These are phyloP conservation scores for Siderastrea siderea DNA, from an alignment of 92 coral and sea anemone species.

Conservation along the genomic window DNA sequence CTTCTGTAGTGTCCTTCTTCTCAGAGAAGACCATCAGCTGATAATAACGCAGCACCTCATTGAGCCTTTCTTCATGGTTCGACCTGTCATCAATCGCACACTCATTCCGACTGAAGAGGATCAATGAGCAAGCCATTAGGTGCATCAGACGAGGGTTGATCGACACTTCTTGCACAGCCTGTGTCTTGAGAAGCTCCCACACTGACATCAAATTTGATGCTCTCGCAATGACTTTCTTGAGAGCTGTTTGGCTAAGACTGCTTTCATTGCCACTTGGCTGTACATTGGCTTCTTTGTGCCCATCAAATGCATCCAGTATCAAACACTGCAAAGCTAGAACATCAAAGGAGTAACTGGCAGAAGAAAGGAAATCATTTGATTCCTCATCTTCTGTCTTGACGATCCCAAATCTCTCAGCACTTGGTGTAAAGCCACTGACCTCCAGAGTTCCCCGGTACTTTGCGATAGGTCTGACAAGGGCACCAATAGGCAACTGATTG, in stretches of 20 bases:
- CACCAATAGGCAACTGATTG: constrained; percentile 51
- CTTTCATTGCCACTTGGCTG: constrained; percentile 16
- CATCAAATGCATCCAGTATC: constrained; percentile 53
- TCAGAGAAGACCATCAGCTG: constrained; percentile 51
- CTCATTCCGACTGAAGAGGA: constrained; percentile 68
- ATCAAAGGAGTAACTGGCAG: constrained; percentile 63
- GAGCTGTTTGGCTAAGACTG: constrained; percentile 25
- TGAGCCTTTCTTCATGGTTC: constrained; percentile 42
- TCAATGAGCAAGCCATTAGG: constrained; percentile 67
- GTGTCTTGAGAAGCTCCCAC: constrained; percentile 57
- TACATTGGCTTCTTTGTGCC: constrained; percentile 1
- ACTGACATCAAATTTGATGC: constrained; percentile 62
- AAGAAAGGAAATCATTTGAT: constrained; percentile 9
- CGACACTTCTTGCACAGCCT: constrained; percentile 40
- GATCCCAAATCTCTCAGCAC: constrained; percentile 70
- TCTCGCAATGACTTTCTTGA: constrained; percentile 46
- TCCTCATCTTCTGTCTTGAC: constrained; percentile 42
- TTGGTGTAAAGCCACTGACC: constrained; percentile 59
- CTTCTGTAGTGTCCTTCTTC: constrained; percentile 39
- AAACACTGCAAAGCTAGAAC: constrained; percentile 57
- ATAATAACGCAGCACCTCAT: constrained; percentile 48
- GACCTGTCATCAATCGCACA: constrained; percentile 56
- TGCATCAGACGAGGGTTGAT: constrained; percentile 67
- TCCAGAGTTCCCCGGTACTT: constrained; percentile 75
- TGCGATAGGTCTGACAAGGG: constrained; percentile 51